Evolutionary conservation across 2,888 invertebrate genomes (phyloP), one percentile per base, ranked within the genome.

Genomic region (Amiota minor): DNA sequence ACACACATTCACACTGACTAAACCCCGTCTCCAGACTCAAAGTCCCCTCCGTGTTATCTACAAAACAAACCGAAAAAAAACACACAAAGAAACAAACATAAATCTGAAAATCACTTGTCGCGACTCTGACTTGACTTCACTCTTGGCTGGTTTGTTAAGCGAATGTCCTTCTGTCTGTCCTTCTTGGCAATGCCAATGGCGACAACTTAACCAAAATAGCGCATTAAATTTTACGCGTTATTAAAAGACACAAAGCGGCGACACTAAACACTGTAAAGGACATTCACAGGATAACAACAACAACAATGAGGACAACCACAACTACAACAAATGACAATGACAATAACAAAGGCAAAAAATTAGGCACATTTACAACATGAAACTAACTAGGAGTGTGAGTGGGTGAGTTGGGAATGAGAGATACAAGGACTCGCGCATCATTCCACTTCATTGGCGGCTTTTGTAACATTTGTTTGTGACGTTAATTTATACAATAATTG

Each of bases 381-480:
- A 70, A 74, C 23, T 69, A 74, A 71, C 71, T 56, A 68, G 50
- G 73, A 73, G 64, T 76, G 74, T 72, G 70, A 20, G 3, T 49
- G 67, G 68, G 70, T 65, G 49, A 49, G 61, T 56, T 45, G 53
- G 8, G 23, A 10, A 10, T 18, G 6, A 20, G 6, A 9, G 59
- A 16, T n/a, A 11, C 20, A 59, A 72, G 74, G 69, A 71, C 56
- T 50, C 23, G 75, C 80, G 79, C 80, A 82, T 86, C 85, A 87
- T 90, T 90, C 90, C 90, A 88, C 87, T 88, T 90, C 90, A 90
- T 90, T 90, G 90, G 88, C 86, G 88, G 85, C 89, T 88, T 90
- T 90, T 86, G 90, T 87, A 90, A 89, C 90, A 90, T 89, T 90
- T 90, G 90, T 88, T 89, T 87, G 85, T 89, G 89, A 90, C 89